Base-by-base conservation (phyloP, 2,797 vertebrate genomes). In the Cyclura pinguis region DNA sequence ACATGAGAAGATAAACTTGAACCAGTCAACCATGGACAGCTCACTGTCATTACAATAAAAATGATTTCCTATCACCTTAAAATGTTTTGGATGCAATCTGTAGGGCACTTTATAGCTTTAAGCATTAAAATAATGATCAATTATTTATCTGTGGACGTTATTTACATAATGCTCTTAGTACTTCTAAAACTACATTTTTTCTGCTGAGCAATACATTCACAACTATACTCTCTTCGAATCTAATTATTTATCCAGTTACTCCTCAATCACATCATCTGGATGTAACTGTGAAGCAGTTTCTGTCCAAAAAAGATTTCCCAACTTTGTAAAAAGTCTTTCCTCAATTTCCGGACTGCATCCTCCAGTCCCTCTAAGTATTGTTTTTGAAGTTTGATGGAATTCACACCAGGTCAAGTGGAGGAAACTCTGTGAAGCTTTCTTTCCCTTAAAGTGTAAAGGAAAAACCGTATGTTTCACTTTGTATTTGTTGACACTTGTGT, bases 301-400 rank as follows among this genome's bases (percentile, higher is more conserved):
- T 91, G 92, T 96, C 96, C 93, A 90, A 96, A 97, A 97, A 95
- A 96, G 93, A 94, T 95, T 96, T 97, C 97, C 96, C 96, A 97
- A 97, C 97, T 97, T 96, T 97, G 97, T 97, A 93, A 96, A 96
- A 97, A 95, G 96, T 96, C 95, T 97, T 97, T 97, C 96, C 97
- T 97, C 94, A 95, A 93, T 97, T 98, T 98, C 97, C 97, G 97
- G 97, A 95, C 97, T 92, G 97, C 95, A 97, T 97, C 97, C 97
- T 97, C 96, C 93, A 96, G 93, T 96, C 97, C 97, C 97, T 94
- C 96, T 95, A 96, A 96, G 97, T 97, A 98, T 98, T 98, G 97
- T 98, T 97, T 97, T 96, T 96, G 96, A 97, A 97, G 96, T 98
- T 97, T 96, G 96, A 95, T 97, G 97, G 97, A 97, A 98, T 97